Base-by-base conservation (phyloP, 1,140 invertebrate species). In the Macrostomum lignano region DNA sequence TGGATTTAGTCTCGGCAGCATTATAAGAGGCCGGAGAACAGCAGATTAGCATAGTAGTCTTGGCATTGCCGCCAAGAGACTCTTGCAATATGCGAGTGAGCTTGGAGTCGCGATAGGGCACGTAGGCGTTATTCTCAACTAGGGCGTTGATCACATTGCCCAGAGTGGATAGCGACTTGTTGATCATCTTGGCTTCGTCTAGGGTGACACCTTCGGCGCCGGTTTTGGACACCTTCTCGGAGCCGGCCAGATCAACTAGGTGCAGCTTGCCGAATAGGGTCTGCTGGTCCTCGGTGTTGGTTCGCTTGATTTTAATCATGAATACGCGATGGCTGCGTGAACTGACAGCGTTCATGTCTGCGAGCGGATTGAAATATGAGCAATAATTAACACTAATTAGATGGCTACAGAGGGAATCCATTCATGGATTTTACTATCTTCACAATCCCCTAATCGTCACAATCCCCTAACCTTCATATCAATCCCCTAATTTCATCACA, bases 1-100 rank as follows among this genome's bases (percentile, higher is more conserved):
- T 98, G 5, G 86, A 94, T 52, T 93, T 94, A 0, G 88, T 96
- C 67, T 98, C 91, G 22, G 77, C 70, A 57, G 98, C 88, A 51
- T 98, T 98, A 51, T 82, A 98, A 30, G 79, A 88, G n/a, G 91
- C 88, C n/a, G 91, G 91, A 0, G 91, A 98, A 55, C 82, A 91
- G 55, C 91, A 98, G 48, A 96, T 98, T 36, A 98, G 81, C 46
- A 98, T 94, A 10, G 88, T 96, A 7, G 88, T 98, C 42, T 88
- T 68, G 14, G 91, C 88, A 54, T 98, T 98, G 48, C 91, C 91
- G 58, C 91, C 91, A 28, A 98, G 67, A 36, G 82, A 93, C 63
- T 98, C 91, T 67, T 98, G 91, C 37, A 98, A 63, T 46, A 98
- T 96, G 58, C 91, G 68, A 1, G 91, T 98, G 36, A 98, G 58